A percentile compares a stretch with the other conserved stretches of the same genome.
Evolutionary conservation across 2,113 vertebrate genomes (phyloP).

Genomic region (Lates calcarifer): DNA sequence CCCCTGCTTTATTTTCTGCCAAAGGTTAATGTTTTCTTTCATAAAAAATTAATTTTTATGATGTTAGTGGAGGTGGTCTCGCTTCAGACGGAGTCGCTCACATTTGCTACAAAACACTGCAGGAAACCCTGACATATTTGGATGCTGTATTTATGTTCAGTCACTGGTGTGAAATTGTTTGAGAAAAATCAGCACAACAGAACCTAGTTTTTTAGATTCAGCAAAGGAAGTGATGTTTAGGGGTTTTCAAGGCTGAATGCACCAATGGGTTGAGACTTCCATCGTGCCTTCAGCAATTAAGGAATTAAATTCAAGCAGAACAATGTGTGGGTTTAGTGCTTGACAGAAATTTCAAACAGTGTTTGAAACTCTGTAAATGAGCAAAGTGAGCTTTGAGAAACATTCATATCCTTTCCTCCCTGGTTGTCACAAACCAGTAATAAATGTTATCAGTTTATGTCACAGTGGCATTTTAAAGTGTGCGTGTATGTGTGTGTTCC

Average conservation of each 20-base stretch:
- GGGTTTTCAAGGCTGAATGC: constrained; percentile 5
- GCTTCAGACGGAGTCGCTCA: no score
- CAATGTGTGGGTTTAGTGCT: not conserved
- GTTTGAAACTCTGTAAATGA: constrained; percentile 12
- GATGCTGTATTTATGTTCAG: not conserved
- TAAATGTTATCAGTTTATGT: constrained; percentile 14
- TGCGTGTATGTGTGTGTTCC: constrained; percentile 39
- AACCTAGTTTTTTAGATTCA: not conserved
- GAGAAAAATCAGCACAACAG: not conserved
- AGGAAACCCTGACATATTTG: no score
- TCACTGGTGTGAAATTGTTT: not conserved
- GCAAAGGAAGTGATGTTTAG: constrained; percentile 2
- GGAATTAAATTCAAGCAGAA: constrained; percentile 10
- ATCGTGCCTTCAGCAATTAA: constrained; percentile 20
- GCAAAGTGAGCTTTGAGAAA: constrained; percentile 17
- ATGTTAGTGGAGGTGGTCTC: no score
- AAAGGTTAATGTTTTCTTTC: not conserved
- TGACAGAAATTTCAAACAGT: constrained; percentile 20
- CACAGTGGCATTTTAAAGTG: constrained; percentile 35
- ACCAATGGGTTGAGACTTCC: not conserved
- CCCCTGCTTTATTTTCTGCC: not conserved
- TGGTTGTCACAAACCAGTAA: constrained; percentile 39
- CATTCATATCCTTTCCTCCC: not conserved
- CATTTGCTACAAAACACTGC: no score
- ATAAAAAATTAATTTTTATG: not conserved